phyloP scores from a whole-genome alignment of 2,113 vertebrate genomes.

The Fulmarus glacialis region DNA sequence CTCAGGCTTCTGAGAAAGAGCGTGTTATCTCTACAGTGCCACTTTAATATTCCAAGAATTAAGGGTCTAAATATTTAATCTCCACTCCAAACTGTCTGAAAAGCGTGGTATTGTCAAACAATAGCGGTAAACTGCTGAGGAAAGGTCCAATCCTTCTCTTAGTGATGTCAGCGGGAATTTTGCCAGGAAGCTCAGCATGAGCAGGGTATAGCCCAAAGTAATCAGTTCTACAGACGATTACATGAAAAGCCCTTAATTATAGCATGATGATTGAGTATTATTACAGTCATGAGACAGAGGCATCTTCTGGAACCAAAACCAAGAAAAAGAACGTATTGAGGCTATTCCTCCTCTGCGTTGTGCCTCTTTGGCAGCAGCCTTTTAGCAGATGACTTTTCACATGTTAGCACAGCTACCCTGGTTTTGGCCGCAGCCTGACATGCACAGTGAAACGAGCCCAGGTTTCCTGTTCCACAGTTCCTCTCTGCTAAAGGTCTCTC shows the following conservation, averaged over 20 bases:
- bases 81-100: neutral
- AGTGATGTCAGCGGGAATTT: slow-evolving; percentile 3
- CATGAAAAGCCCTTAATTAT: slow-evolving; percentile 62
- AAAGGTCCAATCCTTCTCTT: neutral
- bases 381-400: slow-evolving; percentile 26
- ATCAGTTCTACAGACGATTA: slow-evolving; percentile 45
- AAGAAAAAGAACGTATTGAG: neutral
- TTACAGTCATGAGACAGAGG: slow-evolving; percentile 47
- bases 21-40: neutral
- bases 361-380: neutral
- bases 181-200: slow-evolving; percentile 42
- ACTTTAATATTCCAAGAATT: slow-evolving; percentile 14
- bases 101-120: neutral
- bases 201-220: slow-evolving; percentile 43
- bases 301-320: slow-evolving; percentile 47
- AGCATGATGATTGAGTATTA: slow-evolving; percentile 42
- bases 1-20: neutral
- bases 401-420: neutral
- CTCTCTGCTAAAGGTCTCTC: neutral
- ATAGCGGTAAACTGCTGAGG: neutral
- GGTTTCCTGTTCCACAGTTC: slow-evolving; percentile 23
- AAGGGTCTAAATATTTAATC: slow-evolving; percentile 2
- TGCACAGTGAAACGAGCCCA: neutral
- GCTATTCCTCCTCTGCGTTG: neutral
- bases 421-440: neutral